Evolutionary conservation across 1,140 invertebrate genomes (phyloP).

Genomic region (Zaprionus camerounensis): DNA sequence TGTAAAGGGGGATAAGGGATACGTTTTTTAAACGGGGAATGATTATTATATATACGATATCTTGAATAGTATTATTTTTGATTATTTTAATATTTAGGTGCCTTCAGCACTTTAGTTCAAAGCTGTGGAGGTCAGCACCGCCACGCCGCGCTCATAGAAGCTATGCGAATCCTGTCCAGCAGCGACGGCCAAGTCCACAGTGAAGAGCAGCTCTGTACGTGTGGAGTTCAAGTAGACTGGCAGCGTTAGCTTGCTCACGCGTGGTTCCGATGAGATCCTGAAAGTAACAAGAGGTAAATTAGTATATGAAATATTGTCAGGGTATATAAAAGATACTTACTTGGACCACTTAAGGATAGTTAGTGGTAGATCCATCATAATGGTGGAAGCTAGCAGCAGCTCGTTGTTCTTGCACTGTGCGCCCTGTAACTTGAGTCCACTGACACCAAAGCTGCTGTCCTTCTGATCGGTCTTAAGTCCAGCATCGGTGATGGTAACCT

Average conservation of each 20-base stretch:
- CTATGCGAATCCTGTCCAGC: conserved; percentile 94
- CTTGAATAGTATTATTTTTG: neutral
- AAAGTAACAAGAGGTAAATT: conserved; percentile 36
- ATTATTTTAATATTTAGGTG: neutral
- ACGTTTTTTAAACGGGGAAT: conserved; percentile 21
- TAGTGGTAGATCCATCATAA: conserved; percentile 96
- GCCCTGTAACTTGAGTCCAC: conserved; percentile 96
- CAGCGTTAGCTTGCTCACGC: conserved; percentile 91
- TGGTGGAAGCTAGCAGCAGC: conserved; percentile 95
- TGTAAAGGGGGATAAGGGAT: conserved; percentile 11
- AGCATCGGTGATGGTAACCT: conserved; percentile 89
- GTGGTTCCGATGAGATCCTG: conserved; percentile 85
- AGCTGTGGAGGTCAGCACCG: conserved; percentile 95
- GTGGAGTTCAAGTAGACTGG: conserved; percentile 99
- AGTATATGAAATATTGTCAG: neutral
- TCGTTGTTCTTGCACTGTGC: conserved; percentile 96
- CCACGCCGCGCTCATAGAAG: conserved; percentile 99
- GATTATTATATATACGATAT: conserved; percentile 1
- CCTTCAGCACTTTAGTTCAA: conserved; percentile 89
- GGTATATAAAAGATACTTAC: conserved; percentile 74
- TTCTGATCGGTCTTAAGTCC: conserved; percentile 85
- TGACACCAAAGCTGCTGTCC: conserved; percentile 93
- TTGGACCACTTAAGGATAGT: conserved; percentile 95
- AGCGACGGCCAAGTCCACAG: conserved; percentile 96
- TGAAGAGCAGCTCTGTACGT: conserved; percentile 96